phyloP scores from a whole-genome alignment of 2,113 vertebrate species.

The Aptenodytes patagonicus region DNA sequence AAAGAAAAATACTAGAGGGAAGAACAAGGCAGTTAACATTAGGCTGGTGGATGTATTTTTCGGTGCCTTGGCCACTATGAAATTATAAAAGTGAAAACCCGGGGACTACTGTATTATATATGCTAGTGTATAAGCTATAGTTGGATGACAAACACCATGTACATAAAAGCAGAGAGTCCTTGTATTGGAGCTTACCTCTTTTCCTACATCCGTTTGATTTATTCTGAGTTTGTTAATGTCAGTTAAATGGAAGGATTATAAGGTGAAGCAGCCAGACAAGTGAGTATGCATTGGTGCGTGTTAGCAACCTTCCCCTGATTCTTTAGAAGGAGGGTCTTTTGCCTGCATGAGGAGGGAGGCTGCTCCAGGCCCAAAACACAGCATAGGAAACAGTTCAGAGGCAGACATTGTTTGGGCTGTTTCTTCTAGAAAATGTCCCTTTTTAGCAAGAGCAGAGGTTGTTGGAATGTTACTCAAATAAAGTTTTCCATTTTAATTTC shows the following conservation, averaged over 20 bases:
- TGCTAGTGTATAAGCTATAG: neutral
- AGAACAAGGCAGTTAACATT: neutral
- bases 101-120: neutral
- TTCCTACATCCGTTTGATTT: neutral
- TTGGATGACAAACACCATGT: neutral
- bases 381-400: neutral
- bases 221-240: neutral
- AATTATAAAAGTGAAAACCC: neutral
- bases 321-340: neutral
- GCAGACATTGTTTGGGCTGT: neutral
- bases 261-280: neutral
- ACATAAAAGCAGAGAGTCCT: neutral
- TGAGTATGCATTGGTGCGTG: neutral
- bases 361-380: neutral
- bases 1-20: neutral
- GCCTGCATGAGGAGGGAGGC: neutral
- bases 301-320: neutral
- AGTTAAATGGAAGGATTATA: neutral
- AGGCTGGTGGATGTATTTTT: neutral
- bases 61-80: neutral
- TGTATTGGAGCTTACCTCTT: neutral
- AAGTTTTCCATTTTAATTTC: neutral
- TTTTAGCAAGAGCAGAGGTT: neutral
- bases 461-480: neutral
- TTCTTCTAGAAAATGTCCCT: neutral